Evolutionary conservation across 2,888 invertebrate genomes (phyloP).

Genomic region (Xestia c-nigrum): DNA sequence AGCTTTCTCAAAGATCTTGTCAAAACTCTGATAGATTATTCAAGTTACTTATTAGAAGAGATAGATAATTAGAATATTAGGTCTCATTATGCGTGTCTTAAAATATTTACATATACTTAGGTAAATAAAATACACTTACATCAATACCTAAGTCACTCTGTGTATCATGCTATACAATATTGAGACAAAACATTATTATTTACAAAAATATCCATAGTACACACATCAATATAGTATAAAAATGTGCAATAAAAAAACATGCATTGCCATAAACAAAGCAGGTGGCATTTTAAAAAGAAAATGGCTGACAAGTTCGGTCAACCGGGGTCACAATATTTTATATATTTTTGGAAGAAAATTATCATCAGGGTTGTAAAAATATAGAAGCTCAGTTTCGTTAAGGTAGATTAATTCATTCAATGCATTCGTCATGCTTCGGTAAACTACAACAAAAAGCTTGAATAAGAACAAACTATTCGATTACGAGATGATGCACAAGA

Average conservation of each 20-base stretch:
- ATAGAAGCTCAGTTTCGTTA: constrained; percentile 46
- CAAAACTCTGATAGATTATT: constrained; percentile 37
- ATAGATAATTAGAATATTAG: constrained; percentile 35
- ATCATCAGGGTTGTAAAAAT: constrained; percentile 36
- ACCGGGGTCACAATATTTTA: constrained; percentile 40
- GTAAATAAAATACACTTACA: constrained; percentile 65
- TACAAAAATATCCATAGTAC: constrained; percentile 60
- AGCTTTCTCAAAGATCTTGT: constrained; percentile 38
- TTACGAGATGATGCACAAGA: constrained; percentile 71
- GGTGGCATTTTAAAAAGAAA: constrained; percentile 68
- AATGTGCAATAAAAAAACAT: constrained; percentile 76
- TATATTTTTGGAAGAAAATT: constrained; percentile 48
- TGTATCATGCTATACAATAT: constrained; percentile 67
- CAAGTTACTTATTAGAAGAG: constrained; percentile 33
- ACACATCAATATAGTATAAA: constrained; percentile 64
- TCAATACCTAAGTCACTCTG: constrained; percentile 65
- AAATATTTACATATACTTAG: constrained; percentile 59
- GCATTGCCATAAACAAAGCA: constrained; percentile 84
- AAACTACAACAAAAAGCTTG: constrained; percentile 82
- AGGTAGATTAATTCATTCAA: constrained; percentile 57
- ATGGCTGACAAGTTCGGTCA: constrained; percentile 52
- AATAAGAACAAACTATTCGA: constrained; percentile 78
- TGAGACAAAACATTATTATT: constrained; percentile 65
- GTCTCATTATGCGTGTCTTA: constrained; percentile 55
- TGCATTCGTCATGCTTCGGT: constrained; percentile 80